Evolutionary conservation across 30 jellyfish, hydroid and myxozoan species (phyloP), one percentile per base, ranked within the genome.

Genomic region (Hydractinia symbiolongicarpus): DNA sequence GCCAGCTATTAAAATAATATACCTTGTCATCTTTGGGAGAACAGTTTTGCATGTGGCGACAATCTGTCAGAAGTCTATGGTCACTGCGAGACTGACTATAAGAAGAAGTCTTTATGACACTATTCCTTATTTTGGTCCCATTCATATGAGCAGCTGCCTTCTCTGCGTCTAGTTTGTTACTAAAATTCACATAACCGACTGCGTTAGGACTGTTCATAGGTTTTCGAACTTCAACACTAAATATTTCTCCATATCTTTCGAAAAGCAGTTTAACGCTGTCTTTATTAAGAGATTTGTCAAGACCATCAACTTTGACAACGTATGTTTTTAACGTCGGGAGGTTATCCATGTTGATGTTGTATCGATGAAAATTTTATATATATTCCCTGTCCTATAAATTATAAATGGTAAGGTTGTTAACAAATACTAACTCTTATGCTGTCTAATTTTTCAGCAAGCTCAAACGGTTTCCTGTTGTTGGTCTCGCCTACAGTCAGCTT

Each of bases 21-120:
- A 64, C 74, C 74, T 64, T 64, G 19, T 51, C 74, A 13, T 64
- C 74, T 64, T 64, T 7, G 19, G 74, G 74, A 64, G 40, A 44
- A 4, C 74, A 64, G 40, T 51, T 51, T 64, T 64, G 74, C 74
- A 64, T 64, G 2, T 64, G 40, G 52, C 4, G 19, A 13, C 74
- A 64, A 64, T 64, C 74, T 6, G 74, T 64, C 8, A 64, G 16
- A 6, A 4, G 52, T 6, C 74, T 44, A 64, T 64, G 40, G 16
- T 64, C 74, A 8, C 52, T 7, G 4, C 74, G 74, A 7, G 74
- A 13, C 19, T 44, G 17, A 51, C 7, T 64, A 13, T 44, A 13
- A 8, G 74, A 6, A 51, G 19, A n/a, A n/a, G 74, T 64, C 40
- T 6, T 64, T 13, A 64, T n/a, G 19, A 64, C 19, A 64, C 74